A percentile compares a stretch with the other conserved stretches of the same genome.
Conservation (phyloP, 1,140 invertebrate genomes). For the Leptinotarsa undecemlineata region DNA sequence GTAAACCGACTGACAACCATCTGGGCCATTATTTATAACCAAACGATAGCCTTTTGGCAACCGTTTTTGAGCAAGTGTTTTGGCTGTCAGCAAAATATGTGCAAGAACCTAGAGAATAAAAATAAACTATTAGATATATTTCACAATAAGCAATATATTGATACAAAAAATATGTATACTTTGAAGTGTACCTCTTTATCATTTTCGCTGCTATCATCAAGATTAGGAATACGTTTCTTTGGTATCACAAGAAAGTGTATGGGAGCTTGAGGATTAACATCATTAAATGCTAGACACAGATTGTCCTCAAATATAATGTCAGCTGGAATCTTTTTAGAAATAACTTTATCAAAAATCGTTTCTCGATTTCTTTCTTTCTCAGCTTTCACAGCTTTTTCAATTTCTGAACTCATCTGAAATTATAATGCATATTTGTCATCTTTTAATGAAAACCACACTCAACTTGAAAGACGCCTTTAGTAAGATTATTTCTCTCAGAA, state of each 20-base stretch:
- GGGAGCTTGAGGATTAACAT: conserved; percentile 77
- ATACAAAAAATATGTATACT: not conserved
- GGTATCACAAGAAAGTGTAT: conserved; percentile 86
- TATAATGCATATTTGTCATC: not conserved
- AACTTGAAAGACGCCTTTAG: no score
- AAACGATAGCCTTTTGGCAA: conserved; percentile 62
- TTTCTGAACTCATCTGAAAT: conserved; percentile 54
- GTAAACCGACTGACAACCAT: conserved; percentile 75
- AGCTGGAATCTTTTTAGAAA: conserved; percentile 75
- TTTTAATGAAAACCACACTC: no score
- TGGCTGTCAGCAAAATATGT: conserved; percentile 65
- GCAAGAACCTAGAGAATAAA: conserved; percentile 62
- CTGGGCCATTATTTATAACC: conserved; percentile 73
- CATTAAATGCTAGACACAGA: conserved; percentile 77
- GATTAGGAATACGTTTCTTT: conserved; percentile 57
- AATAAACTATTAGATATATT: conserved; percentile 19
- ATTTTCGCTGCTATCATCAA: conserved; percentile 42
- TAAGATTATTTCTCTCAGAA: no score
- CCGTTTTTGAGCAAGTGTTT: conserved; percentile 59
- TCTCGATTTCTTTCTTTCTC: conserved; percentile 44
- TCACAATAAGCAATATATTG: not conserved
- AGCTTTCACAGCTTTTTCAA: conserved; percentile 57
- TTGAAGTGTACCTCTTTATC: conserved; percentile 55
- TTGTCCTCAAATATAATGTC: conserved; percentile 83
- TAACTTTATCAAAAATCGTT: conserved; percentile 83